Conservation (phyloP, 1,140 invertebrate genomes). For the Drosophila tristis region DNA sequence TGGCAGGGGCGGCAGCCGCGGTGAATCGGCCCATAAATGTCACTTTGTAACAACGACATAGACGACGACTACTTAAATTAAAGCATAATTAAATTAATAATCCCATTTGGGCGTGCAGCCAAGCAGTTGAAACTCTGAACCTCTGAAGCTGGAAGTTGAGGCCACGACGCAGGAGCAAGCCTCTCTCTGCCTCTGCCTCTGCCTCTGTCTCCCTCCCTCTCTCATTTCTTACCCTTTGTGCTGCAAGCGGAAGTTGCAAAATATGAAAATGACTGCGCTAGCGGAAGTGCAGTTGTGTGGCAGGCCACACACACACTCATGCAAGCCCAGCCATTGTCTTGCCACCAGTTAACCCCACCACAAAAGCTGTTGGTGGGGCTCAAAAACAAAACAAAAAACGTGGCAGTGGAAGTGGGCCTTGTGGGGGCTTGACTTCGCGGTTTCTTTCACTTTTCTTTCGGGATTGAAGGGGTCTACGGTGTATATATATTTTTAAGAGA, state of each 20-base stretch:
- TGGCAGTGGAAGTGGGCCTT: neutral
- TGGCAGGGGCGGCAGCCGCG: neutral
- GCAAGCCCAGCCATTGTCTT: constrained; percentile 56
- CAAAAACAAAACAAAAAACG: no score
- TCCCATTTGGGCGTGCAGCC: constrained; percentile 76
- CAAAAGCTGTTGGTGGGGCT: constrained; percentile 29
- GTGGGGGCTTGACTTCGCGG: neutral
- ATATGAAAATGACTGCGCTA: constrained; percentile 81
- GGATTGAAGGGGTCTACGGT: no score
- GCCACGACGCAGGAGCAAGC: constrained; percentile 30
- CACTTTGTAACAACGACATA: constrained; percentile 62
- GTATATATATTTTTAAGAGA: no score
- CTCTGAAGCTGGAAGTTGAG: neutral
- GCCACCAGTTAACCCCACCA: constrained; percentile 53
- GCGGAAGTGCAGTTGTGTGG: constrained; percentile 83
- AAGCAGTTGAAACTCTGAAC: constrained; percentile 35
- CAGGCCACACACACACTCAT: constrained; percentile 68
- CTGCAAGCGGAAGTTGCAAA: constrained; percentile 69
- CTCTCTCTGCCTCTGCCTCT: constrained; percentile 1
- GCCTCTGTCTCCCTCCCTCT: neutral
- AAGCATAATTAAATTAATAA: constrained; percentile 83
- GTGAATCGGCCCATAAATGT: constrained; percentile 49
- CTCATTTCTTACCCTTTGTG: neutral
- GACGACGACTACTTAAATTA: constrained; percentile 80
- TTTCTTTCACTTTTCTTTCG: neutral